Percentiles rank a stretch among this genome's conserved stretches.
phyloP scores from a whole-genome alignment of 1,140 invertebrate genomes.

The Drosophila hydei region DNA sequence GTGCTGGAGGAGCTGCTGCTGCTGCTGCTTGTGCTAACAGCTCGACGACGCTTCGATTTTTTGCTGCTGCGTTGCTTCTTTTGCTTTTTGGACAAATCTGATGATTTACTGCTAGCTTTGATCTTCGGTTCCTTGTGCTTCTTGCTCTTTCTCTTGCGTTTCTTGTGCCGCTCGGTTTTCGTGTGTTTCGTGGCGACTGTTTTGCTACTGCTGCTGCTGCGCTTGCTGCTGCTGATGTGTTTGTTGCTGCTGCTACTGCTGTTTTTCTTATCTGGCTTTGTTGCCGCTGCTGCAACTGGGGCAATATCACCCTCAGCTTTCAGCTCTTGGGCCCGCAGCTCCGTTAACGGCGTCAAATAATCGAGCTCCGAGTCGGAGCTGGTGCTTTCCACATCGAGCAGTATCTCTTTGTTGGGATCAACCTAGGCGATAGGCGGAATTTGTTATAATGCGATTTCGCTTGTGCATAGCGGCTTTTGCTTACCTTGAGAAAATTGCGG shows the following conservation, averaged over 20 bases:
- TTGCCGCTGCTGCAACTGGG: conserved; percentile 19
- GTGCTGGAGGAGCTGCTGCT: conserved; percentile 33
- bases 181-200: conserved; percentile 43
- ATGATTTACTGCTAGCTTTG: conserved; percentile 26
- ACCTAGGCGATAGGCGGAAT: conserved; percentile 84
- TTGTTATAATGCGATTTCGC: conserved; percentile 14
- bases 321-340: conserved; percentile 90
- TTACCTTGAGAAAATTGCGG: conserved; percentile 96
- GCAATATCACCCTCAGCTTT: conserved; percentile 84
- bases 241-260: conserved; percentile 22
- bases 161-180: conserved; percentile 67
- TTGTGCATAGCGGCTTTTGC: conserved; percentile 22
- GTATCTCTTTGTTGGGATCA: conserved; percentile 94
- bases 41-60: conserved; percentile 61
- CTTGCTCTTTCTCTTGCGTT: conserved; percentile 61
- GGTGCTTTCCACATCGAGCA: conserved; percentile 97
- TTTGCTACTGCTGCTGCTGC: conserved; percentile 26
- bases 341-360: conserved; percentile 92
- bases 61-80: conserved; percentile 54
- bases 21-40: conserved; percentile 38
- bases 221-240: conserved; percentile 18
- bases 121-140: conserved; percentile 57
- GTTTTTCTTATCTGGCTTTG: conserved; percentile 35
- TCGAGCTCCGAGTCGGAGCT: conserved; percentile 94
- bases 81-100: conserved; percentile 35